Base-by-base conservation (phyloP, 1,140 invertebrate species). In the Helicoverpa zea region DNA sequence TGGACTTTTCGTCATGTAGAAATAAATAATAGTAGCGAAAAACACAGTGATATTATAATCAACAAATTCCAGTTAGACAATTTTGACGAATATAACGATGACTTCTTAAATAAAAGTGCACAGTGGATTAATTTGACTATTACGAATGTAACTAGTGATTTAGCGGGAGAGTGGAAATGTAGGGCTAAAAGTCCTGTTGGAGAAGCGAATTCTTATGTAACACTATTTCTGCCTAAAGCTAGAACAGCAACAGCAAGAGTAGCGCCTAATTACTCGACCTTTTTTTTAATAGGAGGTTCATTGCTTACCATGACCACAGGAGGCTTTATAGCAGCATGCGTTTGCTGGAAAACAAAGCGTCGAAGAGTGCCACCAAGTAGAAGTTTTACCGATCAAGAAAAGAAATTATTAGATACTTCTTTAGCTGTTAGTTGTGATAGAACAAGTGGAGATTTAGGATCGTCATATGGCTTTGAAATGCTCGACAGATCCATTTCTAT, bases 361-460 rank as follows among this genome's bases (percentile, higher is more conserved):
- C 94, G 96, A 2, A 95, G 96, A 73, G 96, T 97, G 75, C 96
- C 97, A 83, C 96, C 96, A 0, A 98, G 97, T 85, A 96, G 97
- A 35, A 98, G 97, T 88, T 98, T 97, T 88, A 97, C 97, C 13
- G 98, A 98, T 75, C 97, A 98, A 92, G 98, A 98, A 87, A 98
- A 98, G 91, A 98, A 98, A 85, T 92, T 98, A 3, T 92, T 98
- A 35, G 97, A 98, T 86, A 96, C 97, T 16, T 95, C 95, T 16
- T 96, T 98, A 73, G 97, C 97, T 7, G 98, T 97, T 2, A 96
- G 96, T 49, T 97, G 97, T 5, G 97, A 97, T 79, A 96, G 97
- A 43, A 89, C 96, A 23, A 94, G 94, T 87, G 88, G 90, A 86
- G 94, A 88, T 86, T 92, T 88, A 91, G 84, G 96, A 88, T 95